Evolutionary conservation across 2,113 vertebrate species (phyloP).

Genomic region (Thalassarche chlororhynchos): DNA sequence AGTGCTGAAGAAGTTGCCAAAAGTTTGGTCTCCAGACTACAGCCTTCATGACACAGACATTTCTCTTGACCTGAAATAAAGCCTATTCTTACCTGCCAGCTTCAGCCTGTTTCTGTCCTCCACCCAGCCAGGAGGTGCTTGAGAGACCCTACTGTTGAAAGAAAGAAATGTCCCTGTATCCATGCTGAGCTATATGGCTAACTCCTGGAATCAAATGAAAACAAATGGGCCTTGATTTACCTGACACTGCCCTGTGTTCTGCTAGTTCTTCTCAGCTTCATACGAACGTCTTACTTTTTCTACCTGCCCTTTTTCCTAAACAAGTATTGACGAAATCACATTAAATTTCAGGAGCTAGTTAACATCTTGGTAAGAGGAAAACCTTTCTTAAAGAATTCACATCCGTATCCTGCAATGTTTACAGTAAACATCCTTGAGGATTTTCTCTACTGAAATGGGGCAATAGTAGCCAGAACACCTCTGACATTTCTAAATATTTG

Average conservation of each 20-base stretch:
- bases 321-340: neutral
- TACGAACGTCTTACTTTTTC: neutral
- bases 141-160: neutral
- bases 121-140: neutral
- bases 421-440: neutral
- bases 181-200: neutral
- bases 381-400: neutral
- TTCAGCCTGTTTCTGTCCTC: neutral
- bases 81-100: neutral
- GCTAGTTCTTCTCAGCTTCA: neutral
- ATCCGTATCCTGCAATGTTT: neutral
- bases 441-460: neutral
- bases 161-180: neutral
- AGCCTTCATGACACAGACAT: neutral
- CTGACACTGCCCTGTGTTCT: neutral
- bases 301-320: neutral
- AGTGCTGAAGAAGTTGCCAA: neutral
- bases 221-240: neutral
- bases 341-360: neutral
- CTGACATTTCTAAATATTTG: conserved; percentile 36
- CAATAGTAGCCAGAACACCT: neutral
- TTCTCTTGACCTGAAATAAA: neutral
- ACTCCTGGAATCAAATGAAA: neutral
- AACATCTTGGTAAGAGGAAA: neutral
- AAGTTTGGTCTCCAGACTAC: neutral